These are phyloP conservation scores for Drosophila virilis DNA, from an alignment of 1,140 invertebrate genomes.

Conservation along the genomic window DNA sequence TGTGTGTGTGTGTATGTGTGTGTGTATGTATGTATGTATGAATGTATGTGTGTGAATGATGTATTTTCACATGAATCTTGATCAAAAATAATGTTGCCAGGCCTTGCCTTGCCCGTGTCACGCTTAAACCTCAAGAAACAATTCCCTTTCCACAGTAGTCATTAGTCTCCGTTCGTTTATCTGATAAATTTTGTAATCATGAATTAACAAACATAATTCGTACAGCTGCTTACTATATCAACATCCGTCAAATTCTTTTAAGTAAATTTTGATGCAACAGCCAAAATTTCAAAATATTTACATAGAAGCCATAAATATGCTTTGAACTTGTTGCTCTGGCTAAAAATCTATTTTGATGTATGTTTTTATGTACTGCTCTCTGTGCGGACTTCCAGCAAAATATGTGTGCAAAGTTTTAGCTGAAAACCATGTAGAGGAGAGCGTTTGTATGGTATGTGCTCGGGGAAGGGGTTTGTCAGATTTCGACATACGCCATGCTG, in stretches of 20 bases:
- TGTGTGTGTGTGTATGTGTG: too few species aligned
- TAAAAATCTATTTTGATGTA: conserved; percentile 34
- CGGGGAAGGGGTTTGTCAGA: conserved; percentile 9
- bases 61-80: too few species aligned
- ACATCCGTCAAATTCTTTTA: conserved; percentile 41
- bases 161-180: neutral
- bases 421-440: neutral
- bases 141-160: neutral
- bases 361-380: conserved; percentile 13
- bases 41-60: too few species aligned
- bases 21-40: too few species aligned
- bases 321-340: conserved; percentile 36
- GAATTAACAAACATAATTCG: conserved; percentile 29
- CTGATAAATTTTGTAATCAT: conserved; percentile 29
- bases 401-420: conserved; percentile 4
- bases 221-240: conserved; percentile 37
- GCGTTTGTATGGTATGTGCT: conserved; percentile 1
- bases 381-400: neutral
- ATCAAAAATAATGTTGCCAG: too few species aligned
- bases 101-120: too few species aligned
- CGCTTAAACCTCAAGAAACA: too few species aligned
- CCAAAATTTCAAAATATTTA: conserved; percentile 49
- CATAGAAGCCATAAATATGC: conserved; percentile 37
- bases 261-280: conserved; percentile 34
- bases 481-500: conserved; percentile 34